Conservation (phyloP, 2,113 vertebrate genomes). For the Sinocyclocheilus grahami region DNA sequence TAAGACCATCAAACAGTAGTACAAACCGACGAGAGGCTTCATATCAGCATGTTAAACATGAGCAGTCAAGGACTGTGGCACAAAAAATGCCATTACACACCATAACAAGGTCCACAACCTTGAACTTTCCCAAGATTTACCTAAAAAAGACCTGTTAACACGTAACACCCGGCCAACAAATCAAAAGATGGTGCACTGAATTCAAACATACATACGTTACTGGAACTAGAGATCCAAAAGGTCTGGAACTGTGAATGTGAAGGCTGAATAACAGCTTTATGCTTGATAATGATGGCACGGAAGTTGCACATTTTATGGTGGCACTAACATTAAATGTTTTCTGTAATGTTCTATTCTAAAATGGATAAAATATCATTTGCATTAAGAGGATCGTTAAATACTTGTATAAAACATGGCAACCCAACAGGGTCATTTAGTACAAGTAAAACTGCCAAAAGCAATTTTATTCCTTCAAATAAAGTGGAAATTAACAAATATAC, state of each 20-base stretch:
- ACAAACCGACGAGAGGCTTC: constrained; percentile 6
- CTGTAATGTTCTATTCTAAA: not conserved
- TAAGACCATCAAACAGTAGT: constrained; percentile 47
- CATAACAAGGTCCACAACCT: constrained; percentile 60
- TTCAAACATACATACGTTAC: not conserved
- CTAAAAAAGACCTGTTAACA: constrained; percentile 10
- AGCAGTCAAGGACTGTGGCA: constrained; percentile 37
- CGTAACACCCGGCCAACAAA: constrained; percentile 4
- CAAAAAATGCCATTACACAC: constrained; percentile 32
- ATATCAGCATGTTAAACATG: constrained; percentile 34
- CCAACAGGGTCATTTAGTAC: not conserved
- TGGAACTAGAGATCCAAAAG: no score
- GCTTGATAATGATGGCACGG: not conserved
- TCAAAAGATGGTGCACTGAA: not conserved
- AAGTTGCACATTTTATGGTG: not conserved
- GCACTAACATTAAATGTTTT: not conserved
- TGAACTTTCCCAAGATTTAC: constrained; percentile 53
- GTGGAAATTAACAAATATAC: no score
- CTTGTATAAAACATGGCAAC: not conserved
- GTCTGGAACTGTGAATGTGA: no score
- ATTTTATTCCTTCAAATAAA: not conserved
- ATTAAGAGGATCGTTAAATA: not conserved
- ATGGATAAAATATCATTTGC: not conserved
- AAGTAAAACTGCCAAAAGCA: not conserved
- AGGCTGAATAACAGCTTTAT: not conserved